Evolutionary conservation across 2,797 vertebrate genomes (phyloP).

Genomic region (Phaenicophaeus curvirostris): DNA sequence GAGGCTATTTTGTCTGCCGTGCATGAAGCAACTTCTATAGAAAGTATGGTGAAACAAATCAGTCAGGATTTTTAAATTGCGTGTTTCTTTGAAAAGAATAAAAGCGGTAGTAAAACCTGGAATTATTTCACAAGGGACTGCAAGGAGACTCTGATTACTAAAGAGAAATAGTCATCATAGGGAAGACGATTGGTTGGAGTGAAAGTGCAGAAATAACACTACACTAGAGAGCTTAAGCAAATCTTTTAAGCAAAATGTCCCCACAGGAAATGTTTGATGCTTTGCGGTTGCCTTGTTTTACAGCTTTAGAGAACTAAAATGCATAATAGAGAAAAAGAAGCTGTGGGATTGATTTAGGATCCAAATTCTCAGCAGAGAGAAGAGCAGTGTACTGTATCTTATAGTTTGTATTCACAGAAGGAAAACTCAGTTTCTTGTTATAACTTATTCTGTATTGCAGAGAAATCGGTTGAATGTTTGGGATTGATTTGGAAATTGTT

Average conservation of each 20-base stretch:
- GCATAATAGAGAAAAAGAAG: background rate
- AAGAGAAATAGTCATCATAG: background rate
- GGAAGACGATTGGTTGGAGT: background rate
- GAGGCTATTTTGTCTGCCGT: background rate
- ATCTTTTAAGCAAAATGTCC: background rate
- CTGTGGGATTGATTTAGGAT: background rate
- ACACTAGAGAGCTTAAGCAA: background rate
- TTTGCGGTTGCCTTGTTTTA: background rate
- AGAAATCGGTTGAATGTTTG: background rate
- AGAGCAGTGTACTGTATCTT: background rate
- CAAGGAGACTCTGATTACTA: background rate
- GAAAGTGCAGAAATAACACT: background rate
- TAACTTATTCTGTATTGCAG: background rate
- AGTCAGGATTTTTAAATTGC: slow-evolving; percentile 36
- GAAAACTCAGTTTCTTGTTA: background rate
- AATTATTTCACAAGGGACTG: slow-evolving; percentile 14
- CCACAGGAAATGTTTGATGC: background rate
- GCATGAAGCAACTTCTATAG: background rate
- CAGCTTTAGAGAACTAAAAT: background rate
- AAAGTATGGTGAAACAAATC: background rate
- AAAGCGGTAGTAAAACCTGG: slow-evolving; percentile 43
- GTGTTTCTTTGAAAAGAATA: slow-evolving; percentile 27
- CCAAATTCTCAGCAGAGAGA: background rate
- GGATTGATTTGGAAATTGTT: background rate
- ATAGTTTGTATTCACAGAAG: background rate